phyloP scores from a whole-genome alignment of 37 sponge, comb jelly and placozoan species.

The Ephydatia muelleri region DNA sequence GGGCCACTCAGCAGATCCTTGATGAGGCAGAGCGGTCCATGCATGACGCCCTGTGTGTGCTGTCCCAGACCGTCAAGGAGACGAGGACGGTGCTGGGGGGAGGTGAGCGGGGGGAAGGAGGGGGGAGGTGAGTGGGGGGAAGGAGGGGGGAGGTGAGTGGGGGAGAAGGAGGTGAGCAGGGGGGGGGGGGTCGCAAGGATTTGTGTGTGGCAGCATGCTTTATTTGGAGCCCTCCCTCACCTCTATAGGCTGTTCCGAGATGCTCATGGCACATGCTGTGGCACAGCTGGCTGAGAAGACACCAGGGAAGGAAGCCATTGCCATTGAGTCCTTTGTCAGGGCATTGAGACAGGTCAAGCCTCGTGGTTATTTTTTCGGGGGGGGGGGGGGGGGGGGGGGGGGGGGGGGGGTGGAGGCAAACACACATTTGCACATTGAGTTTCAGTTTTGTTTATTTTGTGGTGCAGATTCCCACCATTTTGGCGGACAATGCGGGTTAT shows the following conservation, averaged over 20 bases:
- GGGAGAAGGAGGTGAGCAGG: neutral
- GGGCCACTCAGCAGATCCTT: constrained; percentile 98
- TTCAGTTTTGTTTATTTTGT: neutral
- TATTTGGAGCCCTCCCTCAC: neutral
- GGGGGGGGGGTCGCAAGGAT: neutral
- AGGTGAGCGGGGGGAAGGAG: constrained; percentile 46
- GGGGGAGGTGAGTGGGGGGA: neutral
- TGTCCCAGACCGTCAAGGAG: constrained; percentile 96
- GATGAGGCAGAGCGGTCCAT: constrained; percentile 97
- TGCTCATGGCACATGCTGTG: constrained; percentile 97
- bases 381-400: neutral
- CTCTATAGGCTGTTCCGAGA: constrained; percentile 86
- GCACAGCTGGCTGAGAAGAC: constrained; percentile 82
- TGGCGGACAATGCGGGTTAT: constrained; percentile 98
- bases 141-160: neutral
- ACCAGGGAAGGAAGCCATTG: constrained; percentile 95
- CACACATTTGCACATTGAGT: neutral
- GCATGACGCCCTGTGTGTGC: constrained; percentile 97
- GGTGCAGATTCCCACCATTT: constrained; percentile 87
- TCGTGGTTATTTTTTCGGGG: neutral
- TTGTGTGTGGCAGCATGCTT: neutral
- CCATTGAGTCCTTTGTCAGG: constrained; percentile 94
- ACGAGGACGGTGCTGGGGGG: constrained; percentile 93
- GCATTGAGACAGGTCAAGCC: constrained; percentile 80
- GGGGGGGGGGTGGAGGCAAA: neutral